Percentiles rank a stretch among this genome's conserved stretches.
Conservation (phyloP, 2,113 vertebrate species). For the Hymenochirus boettgeri region DNA sequence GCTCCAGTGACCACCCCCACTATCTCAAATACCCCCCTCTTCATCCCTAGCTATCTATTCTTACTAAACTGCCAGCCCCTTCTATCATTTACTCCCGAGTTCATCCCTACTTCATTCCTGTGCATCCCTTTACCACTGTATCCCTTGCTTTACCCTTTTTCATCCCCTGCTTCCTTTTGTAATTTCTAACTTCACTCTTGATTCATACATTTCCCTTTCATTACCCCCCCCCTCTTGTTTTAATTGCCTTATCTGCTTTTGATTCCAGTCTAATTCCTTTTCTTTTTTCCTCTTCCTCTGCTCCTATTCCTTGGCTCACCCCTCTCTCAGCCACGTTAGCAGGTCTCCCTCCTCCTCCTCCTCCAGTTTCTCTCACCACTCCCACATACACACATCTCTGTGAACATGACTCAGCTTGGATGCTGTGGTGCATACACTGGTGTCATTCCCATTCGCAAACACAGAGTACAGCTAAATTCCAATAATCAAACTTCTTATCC, state of each 20-base stretch:
- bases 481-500: background rate
- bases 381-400: slow-evolving; percentile 35
- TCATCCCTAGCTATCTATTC: background rate
- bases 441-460: background rate
- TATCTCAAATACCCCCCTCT: background rate
- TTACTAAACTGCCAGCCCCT: background rate
- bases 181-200: background rate
- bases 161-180: background rate
- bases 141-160: background rate
- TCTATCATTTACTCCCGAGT: background rate
- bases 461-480: background rate
- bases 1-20: background rate
- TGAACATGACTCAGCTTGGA: slow-evolving; percentile 38
- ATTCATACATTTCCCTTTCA: background rate
- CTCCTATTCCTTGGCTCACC: slow-evolving; percentile 33
- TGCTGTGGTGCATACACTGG: slow-evolving; percentile 18
- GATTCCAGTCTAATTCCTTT: background rate
- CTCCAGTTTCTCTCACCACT: slow-evolving; percentile 16
- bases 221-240: background rate
- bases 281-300: slow-evolving; percentile 9
- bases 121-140: background rate
- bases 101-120: background rate
- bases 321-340: slow-evolving; percentile 48
- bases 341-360: slow-evolving; percentile 48
- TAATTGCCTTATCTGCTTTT: background rate